A percentile compares a stretch with the other conserved stretches of the same genome.
Conservation (phyloP, 2,797 vertebrate species). For the Sebastes hubbsi region DNA sequence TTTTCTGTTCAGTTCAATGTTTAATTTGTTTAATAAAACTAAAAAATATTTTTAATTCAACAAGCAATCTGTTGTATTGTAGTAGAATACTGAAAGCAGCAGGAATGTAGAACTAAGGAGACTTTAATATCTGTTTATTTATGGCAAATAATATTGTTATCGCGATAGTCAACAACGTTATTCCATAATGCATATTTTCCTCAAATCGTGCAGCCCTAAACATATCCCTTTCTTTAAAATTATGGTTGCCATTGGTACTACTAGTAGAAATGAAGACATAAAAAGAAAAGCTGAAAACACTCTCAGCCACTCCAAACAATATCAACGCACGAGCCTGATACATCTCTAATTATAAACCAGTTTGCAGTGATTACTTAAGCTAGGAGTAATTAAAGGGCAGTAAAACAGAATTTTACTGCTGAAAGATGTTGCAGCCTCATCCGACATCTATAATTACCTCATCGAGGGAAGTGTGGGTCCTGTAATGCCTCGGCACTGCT, state of each 20-base stretch:
- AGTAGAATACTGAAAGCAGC: no score
- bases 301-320: constrained; percentile 13
- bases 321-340: neutral
- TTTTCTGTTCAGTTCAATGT: no score
- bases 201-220: neutral
- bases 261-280: neutral
- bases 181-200: no score
- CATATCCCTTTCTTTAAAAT: neutral
- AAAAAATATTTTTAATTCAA: no score
- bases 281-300: neutral
- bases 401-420: constrained; percentile 54
- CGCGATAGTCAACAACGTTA: no score
- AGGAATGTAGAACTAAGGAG: no score
- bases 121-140: no score
- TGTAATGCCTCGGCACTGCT: constrained; percentile 38
- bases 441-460: constrained; percentile 71
- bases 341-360: constrained; percentile 59
- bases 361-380: constrained; percentile 49
- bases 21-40: no score
- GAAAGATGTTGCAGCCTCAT: constrained; percentile 55
- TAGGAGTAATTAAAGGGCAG: constrained; percentile 68
- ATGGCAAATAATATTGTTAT: no score
- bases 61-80: no score
- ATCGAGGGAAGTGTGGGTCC: constrained; percentile 49
- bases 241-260: neutral